Base-by-base conservation (phyloP, 2,113 vertebrate species). In the Passer domesticus region DNA sequence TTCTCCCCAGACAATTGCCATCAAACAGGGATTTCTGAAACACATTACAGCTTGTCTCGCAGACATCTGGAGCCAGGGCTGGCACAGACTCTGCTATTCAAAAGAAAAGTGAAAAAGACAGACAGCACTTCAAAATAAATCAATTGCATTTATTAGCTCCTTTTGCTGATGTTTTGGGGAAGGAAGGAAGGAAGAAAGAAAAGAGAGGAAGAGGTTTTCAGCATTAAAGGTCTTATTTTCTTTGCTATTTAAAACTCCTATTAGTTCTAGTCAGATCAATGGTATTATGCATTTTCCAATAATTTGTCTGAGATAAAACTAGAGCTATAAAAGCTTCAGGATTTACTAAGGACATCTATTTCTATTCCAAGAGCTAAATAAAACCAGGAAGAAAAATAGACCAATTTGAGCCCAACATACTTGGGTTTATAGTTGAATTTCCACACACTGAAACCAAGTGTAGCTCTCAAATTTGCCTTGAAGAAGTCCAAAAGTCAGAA, bases 61-160 rank as follows among this genome's bases (percentile, higher is more conserved):
- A 98, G 97, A 97, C 97, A 74, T 66, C 97, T 97, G 98, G 98
- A 98, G 98, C 97, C 98, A 94, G 59, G 13, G 52, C 92, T 94
- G 95, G 87, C 96, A 82, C 94, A 89, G 81, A 92, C 84, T 84
- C 83, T 89, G 89, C 74, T 94, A 39, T 47, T 79, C 46, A 66
- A 75, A 88, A 97, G 95, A 78, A 97, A 95, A 97, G 96, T 50
- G 69, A 95, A 97, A 90, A 96, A 96, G 97, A 97, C 87, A 92
- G 95, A 72, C n/a, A 62, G 96, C 92, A 89, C 94, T 98, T 97
- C 97, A 96, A 90, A 94, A 97, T 96, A 97, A 98, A 98, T 98
- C 97, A 97, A 97, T 97, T 94, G 87, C 92, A 92, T 96, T 96
- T 97, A 97, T 97, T 97, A 98, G 95, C 91, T 93, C 90, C 80